Conservation (phyloP, 2,797 vertebrate species). For the Sebastes cheni region DNA sequence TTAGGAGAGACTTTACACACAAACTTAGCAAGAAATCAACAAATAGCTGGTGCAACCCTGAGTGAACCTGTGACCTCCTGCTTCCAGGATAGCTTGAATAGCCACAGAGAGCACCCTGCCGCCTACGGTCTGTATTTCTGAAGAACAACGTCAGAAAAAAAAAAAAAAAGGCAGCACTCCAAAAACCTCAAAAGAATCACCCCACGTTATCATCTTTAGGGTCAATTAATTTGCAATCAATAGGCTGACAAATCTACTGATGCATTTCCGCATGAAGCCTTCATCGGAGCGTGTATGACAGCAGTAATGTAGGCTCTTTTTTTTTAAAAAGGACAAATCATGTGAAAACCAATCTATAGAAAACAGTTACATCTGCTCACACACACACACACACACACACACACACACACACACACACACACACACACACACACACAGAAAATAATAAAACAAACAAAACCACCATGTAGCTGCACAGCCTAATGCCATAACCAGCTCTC, state of each 20-base stretch:
- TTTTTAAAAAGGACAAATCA: neutral
- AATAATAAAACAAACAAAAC: neutral
- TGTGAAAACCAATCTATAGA: neutral
- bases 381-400: no score
- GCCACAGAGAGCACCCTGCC: neutral
- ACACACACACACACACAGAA: neutral
- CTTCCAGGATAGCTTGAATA: neutral
- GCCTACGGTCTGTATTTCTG: neutral
- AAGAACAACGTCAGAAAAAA: neutral
- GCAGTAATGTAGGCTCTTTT: neutral
- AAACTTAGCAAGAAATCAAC: neutral
- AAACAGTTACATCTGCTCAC: neutral
- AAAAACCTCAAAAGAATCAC: neutral
- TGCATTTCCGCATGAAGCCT: neutral
- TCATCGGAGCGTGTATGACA: neutral
- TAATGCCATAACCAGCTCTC: constrained; percentile 9
- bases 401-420: neutral
- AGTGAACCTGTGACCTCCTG: constrained; percentile 3
- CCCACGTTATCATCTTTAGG: neutral
- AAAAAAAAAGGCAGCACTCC: no score
- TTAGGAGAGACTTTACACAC: neutral
- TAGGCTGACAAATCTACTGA: neutral
- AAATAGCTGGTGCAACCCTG: neutral
- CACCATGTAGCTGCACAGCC: constrained; percentile 25
- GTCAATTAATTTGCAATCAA: neutral